phyloP scores from a whole-genome alignment of 2,797 vertebrate species.

The Streptopelia turtur region DNA sequence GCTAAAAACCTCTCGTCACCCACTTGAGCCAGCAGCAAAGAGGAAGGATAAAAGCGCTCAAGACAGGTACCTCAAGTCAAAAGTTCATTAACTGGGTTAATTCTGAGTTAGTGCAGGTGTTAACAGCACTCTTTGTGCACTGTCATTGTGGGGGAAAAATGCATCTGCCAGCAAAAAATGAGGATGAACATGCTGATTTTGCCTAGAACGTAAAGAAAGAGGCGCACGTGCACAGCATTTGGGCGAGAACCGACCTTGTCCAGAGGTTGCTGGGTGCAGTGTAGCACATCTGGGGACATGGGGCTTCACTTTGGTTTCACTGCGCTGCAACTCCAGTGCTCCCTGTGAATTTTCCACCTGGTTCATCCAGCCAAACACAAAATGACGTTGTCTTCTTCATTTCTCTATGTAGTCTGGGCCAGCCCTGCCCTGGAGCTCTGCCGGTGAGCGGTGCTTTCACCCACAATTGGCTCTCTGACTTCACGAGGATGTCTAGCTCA shows the following conservation, averaged over 20 bases:
- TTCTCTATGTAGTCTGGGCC: background rate
- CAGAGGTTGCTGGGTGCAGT: background rate
- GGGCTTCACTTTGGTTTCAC: background rate
- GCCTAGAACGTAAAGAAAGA: background rate
- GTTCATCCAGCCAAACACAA: background rate
- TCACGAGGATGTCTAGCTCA: background rate
- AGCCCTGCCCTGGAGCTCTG: background rate
- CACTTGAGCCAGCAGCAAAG: background rate
- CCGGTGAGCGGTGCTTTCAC: background rate
- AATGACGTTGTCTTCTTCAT: background rate
- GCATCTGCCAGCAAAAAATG: background rate
- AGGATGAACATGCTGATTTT: background rate
- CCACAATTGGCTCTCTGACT: background rate
- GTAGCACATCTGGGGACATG: background rate
- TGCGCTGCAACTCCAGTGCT: background rate
- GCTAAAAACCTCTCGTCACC: background rate
- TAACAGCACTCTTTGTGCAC: accelerated
- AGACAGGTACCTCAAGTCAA: background rate
- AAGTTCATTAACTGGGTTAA: background rate
- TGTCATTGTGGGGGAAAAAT: accelerated
- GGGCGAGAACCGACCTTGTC: background rate
- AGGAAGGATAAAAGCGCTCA: background rate
- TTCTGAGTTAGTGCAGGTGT: background rate
- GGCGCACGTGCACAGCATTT: background rate
- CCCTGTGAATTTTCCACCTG: background rate